Evolutionary conservation across 2,888 invertebrate genomes (phyloP), one percentile per base, ranked within the genome.

Genomic region (Oscheius sp.): DNA sequence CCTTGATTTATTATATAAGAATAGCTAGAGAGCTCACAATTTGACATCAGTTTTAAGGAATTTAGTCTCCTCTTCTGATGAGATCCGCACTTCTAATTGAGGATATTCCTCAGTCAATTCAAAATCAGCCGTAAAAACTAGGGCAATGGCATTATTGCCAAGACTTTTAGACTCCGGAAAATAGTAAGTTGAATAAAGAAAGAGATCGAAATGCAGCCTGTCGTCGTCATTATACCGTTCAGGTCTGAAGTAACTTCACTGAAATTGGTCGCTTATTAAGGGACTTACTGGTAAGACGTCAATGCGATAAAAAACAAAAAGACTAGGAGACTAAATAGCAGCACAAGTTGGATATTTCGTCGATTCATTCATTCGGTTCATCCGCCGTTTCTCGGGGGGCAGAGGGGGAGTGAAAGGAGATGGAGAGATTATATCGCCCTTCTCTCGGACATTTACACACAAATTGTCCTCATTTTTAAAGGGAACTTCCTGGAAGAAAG

Each of bases 111-210:
- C 42, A 29, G n/a, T 23, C 15, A 61, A 45, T 15, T 64, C 64
- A 23, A 48, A 64, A 23, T 64, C 64, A 6, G 48, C 66, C 20
- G 66, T 66, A 8, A 66, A 50, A 15, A 66, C 55, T 2, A 66
- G 10, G 17, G 42, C 66, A n/a, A 66, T 33, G 15, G 55, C 57
- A 45, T 55, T 31, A 23, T 66, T 45, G 1, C 66, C 66, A 2
- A 66, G 46, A 57, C 66, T 61, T 23, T 61, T 61, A 8, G 66
- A 66, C 25, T 53, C 42, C 20, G 31, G 31, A 15, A 37, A 66
- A 39, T 55, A 66, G n/a, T 66, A 66, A 12, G 55, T 42, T 1
- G 66, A 66, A 10, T 29, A 48, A n/a, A 66, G 17, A 25, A 66
- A 66, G 5, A 66, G 6, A 25, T 66, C 66, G 17, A 34, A 66